Conservation (phyloP, 2,888 invertebrate species). For the Pachymerium ferrugineum region DNA sequence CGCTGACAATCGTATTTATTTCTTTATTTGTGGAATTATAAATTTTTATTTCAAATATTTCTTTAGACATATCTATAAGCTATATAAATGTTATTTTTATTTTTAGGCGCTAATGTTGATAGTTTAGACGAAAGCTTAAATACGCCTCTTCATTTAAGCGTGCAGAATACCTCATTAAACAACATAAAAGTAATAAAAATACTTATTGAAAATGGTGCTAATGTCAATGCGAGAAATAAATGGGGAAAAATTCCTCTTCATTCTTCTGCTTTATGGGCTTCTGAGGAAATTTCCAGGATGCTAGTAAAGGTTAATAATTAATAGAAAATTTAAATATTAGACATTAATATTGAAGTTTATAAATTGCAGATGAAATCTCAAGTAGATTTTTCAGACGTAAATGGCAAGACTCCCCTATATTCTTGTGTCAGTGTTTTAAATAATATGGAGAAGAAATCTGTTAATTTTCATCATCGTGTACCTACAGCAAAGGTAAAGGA, state of each 20-base stretch:
- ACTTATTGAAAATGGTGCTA: constrained; percentile 37
- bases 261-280: constrained; percentile 39
- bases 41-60: not conserved
- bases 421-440: constrained; percentile 35
- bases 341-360: not conserved
- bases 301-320: constrained; percentile 35
- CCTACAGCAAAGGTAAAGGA: constrained; percentile 37
- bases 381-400: constrained; percentile 35
- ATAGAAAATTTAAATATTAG: not conserved
- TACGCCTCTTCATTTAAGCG: constrained; percentile 49
- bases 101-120: constrained; percentile 47
- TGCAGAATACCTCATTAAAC: constrained; percentile 49
- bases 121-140: constrained; percentile 46
- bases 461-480: constrained; percentile 35
- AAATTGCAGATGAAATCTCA: constrained; percentile 32
- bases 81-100: not conserved
- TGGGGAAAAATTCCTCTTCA: constrained; percentile 39
- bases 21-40: not conserved
- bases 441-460: constrained; percentile 16
- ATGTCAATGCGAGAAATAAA: constrained; percentile 37
- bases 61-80: not conserved
- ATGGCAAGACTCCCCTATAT: constrained; percentile 35
- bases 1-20: not conserved
- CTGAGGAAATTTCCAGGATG: constrained; percentile 38
- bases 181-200: constrained; percentile 38